Base-by-base conservation (phyloP, 2,113 vertebrate genomes). In the Acanthisitta chloris region DNA sequence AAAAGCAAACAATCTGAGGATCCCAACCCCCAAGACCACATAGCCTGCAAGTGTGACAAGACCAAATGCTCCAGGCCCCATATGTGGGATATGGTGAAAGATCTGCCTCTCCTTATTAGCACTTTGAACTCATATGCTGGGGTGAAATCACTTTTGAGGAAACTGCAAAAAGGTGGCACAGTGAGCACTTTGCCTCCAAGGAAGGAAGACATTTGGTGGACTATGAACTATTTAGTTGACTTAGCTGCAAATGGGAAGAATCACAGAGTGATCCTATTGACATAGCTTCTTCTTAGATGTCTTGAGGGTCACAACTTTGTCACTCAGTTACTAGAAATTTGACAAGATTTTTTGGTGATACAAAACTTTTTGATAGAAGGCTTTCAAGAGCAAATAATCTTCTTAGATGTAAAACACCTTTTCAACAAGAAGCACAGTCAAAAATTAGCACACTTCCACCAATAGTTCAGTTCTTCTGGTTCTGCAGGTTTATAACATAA, bases 41-140 rank as follows among this genome's bases (percentile, higher is more conserved):
- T 11, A 62, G 57, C 42, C 64, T 67, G 59, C 66, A 81, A 82
- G 31, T 92, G 76, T 88, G 77, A 79, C 24, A 59, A 52, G 81
- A 80, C 77, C 96, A 97, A 96, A 97, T 90, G 96, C 61, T 77
- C 57, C 65, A 59, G 38, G 57, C 59, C 77, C 74, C 58, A 77
- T n/a, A n/a, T n/a, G n/a, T 73, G 52, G 62, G 85, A 54, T 59
- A 80, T 9, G 29, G 70, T 57, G 64, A 31, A 86, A 64, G 81
- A 65, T 28, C 66, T 74, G 94, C 80, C 28, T 78, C 33, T 93
- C 62, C 82, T 71, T 81, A 17, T 57, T 77, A 94, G 62, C 81
- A 69, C 86, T 89, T 85, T 73, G 85, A 95, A 58, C 78, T 84
- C 80, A 29, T 65, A 49, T 17, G 15, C n/a, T 36, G 40, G 29